Evolutionary conservation across 2,888 invertebrate species (phyloP), one percentile per base, ranked within the genome.

Genomic region (Chironomus riparius): DNA sequence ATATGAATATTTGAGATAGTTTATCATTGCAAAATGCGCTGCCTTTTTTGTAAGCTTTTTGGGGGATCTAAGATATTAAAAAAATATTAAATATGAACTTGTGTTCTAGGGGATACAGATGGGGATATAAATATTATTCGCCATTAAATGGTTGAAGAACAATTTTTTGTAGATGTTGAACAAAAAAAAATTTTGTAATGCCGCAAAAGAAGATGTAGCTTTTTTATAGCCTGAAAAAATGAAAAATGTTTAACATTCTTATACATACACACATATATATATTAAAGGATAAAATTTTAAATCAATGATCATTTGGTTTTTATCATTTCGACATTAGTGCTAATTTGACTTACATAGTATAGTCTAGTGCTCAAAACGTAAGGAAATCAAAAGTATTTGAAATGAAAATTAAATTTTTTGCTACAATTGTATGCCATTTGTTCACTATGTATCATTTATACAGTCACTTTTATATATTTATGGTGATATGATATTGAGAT

Each of bases 141-240:
- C 56, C 56, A 56, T 56, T 56, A 15, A 56, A 56, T 56, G 56
- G 56, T 56, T 56, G 18, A 56, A 56, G 56, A 18, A 65, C 24
- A 65, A 65, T 65, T 65, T 56, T 56, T 56, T 56, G 56, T 56
- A 56, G 56, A 15, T 56, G 56, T 56, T 56, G 56, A 18, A 15
- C 7, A 6, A 56, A 18, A 50, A 50, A 50, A 3, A 56, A 18
- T 56, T 56, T 56, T 56, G 56, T 56, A 56, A 18, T 56, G 56
- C 65, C 65, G 65, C 65, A 65, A 65, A 38, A 22, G 65, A 65
- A 24, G 24, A 65, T 65, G 65, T 65, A 65, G 65, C 65, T 65
- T 65, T 65, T 56, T 56, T 56, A 56, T 56, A 56, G 56, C 56
- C 56, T 56, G 56, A 56, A 56, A n/a, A 15, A 1, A 56, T 10